These are phyloP conservation scores for Platycheirus rosarum DNA, from an alignment of 2,888 invertebrate species.

Conservation along the genomic window DNA sequence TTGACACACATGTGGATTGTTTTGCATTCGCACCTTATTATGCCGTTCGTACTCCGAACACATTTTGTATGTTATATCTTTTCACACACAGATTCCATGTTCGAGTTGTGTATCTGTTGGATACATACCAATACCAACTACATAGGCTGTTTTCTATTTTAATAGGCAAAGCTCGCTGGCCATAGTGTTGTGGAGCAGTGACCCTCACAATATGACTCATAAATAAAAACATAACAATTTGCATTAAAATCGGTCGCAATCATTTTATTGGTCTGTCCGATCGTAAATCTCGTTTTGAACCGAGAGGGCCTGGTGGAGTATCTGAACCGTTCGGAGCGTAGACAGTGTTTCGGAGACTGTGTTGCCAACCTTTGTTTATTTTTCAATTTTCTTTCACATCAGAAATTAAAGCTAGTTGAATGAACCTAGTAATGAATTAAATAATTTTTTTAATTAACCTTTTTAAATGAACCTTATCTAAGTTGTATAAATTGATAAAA, in stretches of 20 bases:
- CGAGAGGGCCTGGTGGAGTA: constrained; percentile 1
- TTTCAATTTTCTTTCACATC: neutral
- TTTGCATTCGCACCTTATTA: constrained; percentile 71
- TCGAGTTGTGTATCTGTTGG: constrained; percentile 43
- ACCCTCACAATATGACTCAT: constrained; percentile 73
- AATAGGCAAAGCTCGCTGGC: constrained; percentile 35
- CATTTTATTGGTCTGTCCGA: constrained; percentile 81
- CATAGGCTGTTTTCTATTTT: constrained; percentile 25
- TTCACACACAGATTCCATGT: constrained; percentile 53
- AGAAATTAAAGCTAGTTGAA: too few relatives aligned
- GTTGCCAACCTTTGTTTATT: constrained; percentile 11
- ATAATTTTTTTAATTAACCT: too few relatives aligned
- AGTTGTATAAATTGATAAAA: too few relatives aligned
- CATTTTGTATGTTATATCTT: neutral
- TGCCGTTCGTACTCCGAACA: constrained; percentile 3
- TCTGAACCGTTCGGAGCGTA: constrained; percentile 1
- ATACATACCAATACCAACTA: constrained; percentile 10
- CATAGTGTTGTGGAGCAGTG: constrained; percentile 51
- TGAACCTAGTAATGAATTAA: too few relatives aligned
- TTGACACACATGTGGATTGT: constrained; percentile 64
- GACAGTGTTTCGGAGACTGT: neutral
- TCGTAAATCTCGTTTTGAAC: constrained; percentile 79
- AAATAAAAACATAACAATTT: constrained; percentile 80
- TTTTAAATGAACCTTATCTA: too few relatives aligned
- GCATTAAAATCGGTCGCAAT: constrained; percentile 82